These are phyloP conservation scores for Petrocephalus zakoni DNA, from an alignment of 2,113 vertebrate species.

Conservation along the genomic window DNA sequence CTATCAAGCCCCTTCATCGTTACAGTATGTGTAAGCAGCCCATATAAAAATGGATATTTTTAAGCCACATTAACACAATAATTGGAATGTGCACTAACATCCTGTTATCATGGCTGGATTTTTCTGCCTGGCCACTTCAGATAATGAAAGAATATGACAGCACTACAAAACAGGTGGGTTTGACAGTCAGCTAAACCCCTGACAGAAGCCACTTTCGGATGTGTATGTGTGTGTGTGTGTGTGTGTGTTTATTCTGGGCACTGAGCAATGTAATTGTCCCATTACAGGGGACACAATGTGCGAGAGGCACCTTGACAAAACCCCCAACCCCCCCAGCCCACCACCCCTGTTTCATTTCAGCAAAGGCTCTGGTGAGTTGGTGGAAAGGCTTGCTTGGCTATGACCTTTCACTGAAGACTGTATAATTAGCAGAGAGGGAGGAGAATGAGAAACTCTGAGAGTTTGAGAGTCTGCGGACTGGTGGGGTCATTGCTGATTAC, in stretches of 20 bases:
- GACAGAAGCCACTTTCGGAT: neutral
- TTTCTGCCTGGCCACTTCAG: conserved; percentile 12
- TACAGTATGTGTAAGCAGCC: neutral
- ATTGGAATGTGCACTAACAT: neutral
- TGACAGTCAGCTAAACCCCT: conserved; percentile 5
- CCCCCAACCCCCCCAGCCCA: neutral
- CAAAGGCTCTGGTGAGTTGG: neutral
- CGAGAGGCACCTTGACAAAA: neutral
- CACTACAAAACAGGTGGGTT: neutral
- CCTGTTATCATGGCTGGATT: conserved; percentile 12
- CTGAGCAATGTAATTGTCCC: conserved; percentile 14
- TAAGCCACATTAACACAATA: conserved; percentile 6
- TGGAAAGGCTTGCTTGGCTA: neutral
- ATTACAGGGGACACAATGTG: neutral
- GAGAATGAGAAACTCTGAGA: neutral
- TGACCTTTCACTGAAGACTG: conserved; percentile 7
- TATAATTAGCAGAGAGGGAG: neutral
- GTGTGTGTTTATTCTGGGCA: conserved; percentile 9
- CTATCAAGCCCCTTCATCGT: neutral
- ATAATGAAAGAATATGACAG: conserved; percentile 14
- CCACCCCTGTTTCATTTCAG: neutral
- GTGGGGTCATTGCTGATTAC: neutral
- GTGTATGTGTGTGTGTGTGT: neutral
- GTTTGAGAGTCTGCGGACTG: neutral
- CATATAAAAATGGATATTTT: conserved; percentile 10